phyloP scores from a whole-genome alignment of 2,888 invertebrate species.

The Sclerodermus sp. region DNA sequence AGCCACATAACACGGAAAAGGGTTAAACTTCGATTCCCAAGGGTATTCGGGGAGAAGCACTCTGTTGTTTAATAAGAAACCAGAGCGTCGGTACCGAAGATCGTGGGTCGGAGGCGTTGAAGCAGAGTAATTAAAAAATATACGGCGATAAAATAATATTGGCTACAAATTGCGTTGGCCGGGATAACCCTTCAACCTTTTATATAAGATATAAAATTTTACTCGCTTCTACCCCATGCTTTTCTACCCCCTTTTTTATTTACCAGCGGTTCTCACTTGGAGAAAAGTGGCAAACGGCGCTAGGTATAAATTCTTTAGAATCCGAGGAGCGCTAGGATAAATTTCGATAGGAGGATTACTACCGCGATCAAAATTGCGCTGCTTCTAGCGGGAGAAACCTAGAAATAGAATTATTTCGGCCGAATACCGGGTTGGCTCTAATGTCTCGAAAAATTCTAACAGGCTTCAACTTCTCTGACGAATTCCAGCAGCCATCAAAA shows the following conservation, averaged over 20 bases:
- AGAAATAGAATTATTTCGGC: too few relatives aligned
- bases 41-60: slow-evolving; percentile 33
- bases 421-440: too few relatives aligned
- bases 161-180: slow-evolving; percentile 50
- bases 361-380: too few relatives aligned
- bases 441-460: too few relatives aligned
- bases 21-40: slow-evolving; percentile 50
- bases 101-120: slow-evolving; percentile 35
- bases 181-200: slow-evolving; percentile 33
- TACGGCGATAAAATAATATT: slow-evolving; percentile 54
- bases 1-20: slow-evolving; percentile 27
- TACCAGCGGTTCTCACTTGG: slow-evolving; percentile 23
- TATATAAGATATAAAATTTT: slow-evolving; percentile 44
- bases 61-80: slow-evolving; percentile 47
- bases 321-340: too few relatives aligned
- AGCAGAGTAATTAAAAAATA: slow-evolving; percentile 54
- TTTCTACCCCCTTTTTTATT: slow-evolving; percentile 2
- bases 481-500: slow-evolving; percentile 9
- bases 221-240: slow-evolving; percentile 10
- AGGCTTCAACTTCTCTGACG: not conserved
- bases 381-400: too few relatives aligned
- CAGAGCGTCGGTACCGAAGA: slow-evolving; percentile 28
- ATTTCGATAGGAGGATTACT: too few relatives aligned
- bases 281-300: too few relatives aligned
- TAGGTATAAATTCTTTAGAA: too few relatives aligned